Percentiles rank a stretch among this genome's conserved stretches.
These are phyloP conservation scores for Cydia pomonella DNA, from an alignment of 1,140 invertebrate genomes.

Conservation along the genomic window DNA sequence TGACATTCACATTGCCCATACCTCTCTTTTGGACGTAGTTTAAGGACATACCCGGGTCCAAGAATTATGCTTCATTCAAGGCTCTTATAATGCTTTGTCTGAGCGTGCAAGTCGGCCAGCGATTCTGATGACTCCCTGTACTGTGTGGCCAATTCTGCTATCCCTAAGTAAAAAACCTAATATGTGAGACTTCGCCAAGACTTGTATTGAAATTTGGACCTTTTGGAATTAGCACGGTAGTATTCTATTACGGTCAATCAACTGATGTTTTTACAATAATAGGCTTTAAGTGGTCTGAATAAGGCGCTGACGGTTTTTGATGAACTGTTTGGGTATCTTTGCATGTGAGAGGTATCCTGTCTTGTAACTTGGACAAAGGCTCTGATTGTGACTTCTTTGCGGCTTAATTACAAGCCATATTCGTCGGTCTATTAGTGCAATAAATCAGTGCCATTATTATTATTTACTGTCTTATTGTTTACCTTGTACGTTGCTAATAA, in stretches of 20 bases:
- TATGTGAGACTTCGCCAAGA: not conserved
- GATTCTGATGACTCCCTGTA: not conserved
- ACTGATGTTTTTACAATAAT: not conserved
- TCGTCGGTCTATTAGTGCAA: constrained; percentile 35
- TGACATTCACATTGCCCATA: no score
- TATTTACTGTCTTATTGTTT: constrained; percentile 35
- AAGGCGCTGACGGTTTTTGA: not conserved
- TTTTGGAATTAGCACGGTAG: not conserved
- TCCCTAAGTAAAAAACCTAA: not conserved
- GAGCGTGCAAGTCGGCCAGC: not conserved
- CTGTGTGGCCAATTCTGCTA: constrained; percentile 7
- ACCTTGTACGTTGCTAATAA: constrained; percentile 34
- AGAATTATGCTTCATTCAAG: not conserved
- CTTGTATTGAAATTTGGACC: not conserved
- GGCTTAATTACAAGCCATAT: constrained; percentile 43
- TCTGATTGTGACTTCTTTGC: constrained; percentile 51
- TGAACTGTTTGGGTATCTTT: not conserved
- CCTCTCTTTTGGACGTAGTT: no score
- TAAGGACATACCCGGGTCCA: no score
- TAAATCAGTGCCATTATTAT: constrained; percentile 33
- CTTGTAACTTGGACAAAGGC: constrained; percentile 54
- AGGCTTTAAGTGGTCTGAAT: not conserved
- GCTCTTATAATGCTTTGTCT: no score
- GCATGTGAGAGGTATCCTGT: constrained; percentile 39
- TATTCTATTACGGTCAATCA: not conserved